Percentiles rank a stretch among this genome's conserved stretches.
Conservation (phyloP, 2,797 vertebrate species). For the Acrocephalus scirpaceus region DNA sequence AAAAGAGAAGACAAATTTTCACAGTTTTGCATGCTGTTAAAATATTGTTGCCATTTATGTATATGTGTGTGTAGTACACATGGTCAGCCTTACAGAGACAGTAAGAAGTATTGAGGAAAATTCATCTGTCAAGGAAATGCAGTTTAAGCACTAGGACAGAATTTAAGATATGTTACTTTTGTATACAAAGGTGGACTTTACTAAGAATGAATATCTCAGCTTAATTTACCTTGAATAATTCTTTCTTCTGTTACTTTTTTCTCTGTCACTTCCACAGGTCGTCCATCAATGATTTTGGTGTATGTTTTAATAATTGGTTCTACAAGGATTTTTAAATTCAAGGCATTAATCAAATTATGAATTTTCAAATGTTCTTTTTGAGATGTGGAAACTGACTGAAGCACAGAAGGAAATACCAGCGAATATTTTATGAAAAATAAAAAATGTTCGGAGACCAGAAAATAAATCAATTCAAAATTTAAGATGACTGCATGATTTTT, state of each 20-base stretch:
- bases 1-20: not conserved
- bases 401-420: not conserved
- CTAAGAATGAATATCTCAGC: not conserved
- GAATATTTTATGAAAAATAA: not conserved
- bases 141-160: not conserved
- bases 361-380: not conserved
- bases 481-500: not conserved
- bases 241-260: conserved; percentile 78
- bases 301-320: conserved; percentile 82
- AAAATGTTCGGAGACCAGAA: not conserved
- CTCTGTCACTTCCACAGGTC: conserved; percentile 69
- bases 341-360: conserved; percentile 28
- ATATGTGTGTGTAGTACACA: not conserved
- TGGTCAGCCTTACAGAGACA: not conserved
- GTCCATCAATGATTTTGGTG: conserved; percentile 81
- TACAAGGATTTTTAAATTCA: conserved; percentile 54
- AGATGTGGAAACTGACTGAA: not conserved
- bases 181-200: not conserved
- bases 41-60: not conserved
- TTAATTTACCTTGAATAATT: conserved; percentile 82
- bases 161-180: not conserved
- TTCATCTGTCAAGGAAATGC: not conserved
- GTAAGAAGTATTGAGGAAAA: not conserved
- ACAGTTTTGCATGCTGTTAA: not conserved
- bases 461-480: not conserved